These are phyloP conservation scores for Gonatopus flavifemur DNA, from an alignment of 1,140 invertebrate genomes.

Conservation along the genomic window DNA sequence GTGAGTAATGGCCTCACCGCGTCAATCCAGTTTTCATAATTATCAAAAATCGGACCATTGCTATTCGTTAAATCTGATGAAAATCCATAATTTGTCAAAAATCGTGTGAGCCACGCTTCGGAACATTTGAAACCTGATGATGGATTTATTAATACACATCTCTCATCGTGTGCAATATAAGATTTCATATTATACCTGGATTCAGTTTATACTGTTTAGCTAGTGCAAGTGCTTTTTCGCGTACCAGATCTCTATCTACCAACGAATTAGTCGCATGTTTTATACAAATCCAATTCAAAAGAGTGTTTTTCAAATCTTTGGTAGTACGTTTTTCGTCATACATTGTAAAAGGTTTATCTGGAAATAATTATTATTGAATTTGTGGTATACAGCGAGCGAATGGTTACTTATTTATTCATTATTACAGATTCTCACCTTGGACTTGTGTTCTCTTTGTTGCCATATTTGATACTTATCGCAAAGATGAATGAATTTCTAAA, in stretches of 20 bases:
- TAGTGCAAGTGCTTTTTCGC: slow-evolving; percentile 36
- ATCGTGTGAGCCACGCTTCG: slow-evolving; percentile 36
- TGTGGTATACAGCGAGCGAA: too few relatives aligned
- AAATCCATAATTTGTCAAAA: slow-evolving; percentile 38
- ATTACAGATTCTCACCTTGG: too few relatives aligned
- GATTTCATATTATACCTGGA: slow-evolving; percentile 6
- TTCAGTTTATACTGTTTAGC: slow-evolving; percentile 16
- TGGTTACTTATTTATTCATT: too few relatives aligned
- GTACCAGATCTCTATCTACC: slow-evolving; percentile 27
- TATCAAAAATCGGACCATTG: slow-evolving; percentile 33
- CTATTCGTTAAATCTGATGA: slow-evolving; percentile 19
- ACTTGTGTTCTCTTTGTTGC: too few relatives aligned
- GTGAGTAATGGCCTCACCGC: slow-evolving; percentile 31
- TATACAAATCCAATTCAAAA: slow-evolving; percentile 42
- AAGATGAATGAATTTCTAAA: too few relatives aligned
- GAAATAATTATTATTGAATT: too few relatives aligned
- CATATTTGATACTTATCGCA: too few relatives aligned
- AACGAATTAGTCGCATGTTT: slow-evolving; percentile 34
- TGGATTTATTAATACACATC: background rate
- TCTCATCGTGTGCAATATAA: background rate
- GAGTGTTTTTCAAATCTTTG: slow-evolving; percentile 31
- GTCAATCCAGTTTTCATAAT: slow-evolving; percentile 41
- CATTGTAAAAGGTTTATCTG: too few relatives aligned
- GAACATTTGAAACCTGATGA: slow-evolving; percentile 39
- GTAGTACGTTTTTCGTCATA: too few relatives aligned